Percentiles rank a stretch among this genome's conserved stretches.
These are phyloP conservation scores for Hetaerina americana DNA, from an alignment of 1,140 invertebrate species.

Conservation along the genomic window DNA sequence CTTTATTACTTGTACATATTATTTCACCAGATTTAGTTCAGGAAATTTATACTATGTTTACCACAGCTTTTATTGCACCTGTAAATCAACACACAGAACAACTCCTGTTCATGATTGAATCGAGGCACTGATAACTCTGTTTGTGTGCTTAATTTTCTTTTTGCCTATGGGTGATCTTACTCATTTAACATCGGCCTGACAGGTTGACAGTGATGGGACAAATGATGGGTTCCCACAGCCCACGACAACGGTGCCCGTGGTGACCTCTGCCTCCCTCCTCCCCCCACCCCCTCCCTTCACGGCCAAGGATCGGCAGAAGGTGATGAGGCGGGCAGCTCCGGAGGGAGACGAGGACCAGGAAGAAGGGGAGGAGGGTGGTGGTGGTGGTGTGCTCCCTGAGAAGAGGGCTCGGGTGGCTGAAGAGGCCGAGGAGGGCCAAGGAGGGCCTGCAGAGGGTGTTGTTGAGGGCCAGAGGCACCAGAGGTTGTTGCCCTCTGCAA, in stretches of 20 bases:
- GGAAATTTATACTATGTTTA: no score
- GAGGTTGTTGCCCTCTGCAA: neutral
- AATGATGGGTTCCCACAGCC: constrained; percentile 2
- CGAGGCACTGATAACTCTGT: no score
- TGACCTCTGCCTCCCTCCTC: neutral
- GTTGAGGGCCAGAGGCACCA: neutral
- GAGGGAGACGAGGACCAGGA: neutral
- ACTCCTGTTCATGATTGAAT: no score
- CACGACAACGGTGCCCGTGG: neutral
- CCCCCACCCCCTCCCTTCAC: neutral
- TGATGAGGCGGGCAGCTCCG: neutral
- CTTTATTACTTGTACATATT: no score
- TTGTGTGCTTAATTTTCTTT: no score
- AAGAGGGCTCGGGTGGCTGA: neutral
- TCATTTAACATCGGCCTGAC: no score
- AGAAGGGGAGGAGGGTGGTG: neutral
- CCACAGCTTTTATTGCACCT: no score
- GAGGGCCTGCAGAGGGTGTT: neutral
- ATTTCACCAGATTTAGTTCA: no score
- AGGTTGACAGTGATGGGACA: constrained; percentile 5
- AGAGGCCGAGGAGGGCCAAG: neutral
- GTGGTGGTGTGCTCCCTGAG: neutral
- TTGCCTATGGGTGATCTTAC: no score
- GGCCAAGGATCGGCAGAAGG: neutral
- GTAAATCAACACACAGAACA: no score